These are phyloP conservation scores for Poeciliopsis retropinna DNA, from an alignment of 2,113 vertebrate species.

Conservation along the genomic window DNA sequence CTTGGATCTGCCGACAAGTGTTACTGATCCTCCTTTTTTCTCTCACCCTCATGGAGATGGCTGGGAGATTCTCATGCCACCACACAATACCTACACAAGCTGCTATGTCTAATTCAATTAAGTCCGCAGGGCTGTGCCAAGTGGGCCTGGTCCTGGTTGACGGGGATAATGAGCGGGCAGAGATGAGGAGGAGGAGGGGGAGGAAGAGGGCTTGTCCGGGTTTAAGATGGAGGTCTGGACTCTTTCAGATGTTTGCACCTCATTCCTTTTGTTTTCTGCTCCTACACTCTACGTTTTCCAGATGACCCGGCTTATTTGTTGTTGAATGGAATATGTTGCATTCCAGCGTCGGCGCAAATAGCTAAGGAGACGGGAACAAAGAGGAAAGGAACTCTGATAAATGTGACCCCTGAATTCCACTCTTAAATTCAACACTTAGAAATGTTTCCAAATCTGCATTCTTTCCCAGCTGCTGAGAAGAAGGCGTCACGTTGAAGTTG, in stretches of 20 bases:
- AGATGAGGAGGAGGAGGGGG: conserved; percentile 57
- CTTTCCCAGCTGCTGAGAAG: conserved; percentile 53
- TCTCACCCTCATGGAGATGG: conserved; percentile 66
- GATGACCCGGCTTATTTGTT: conserved; percentile 68
- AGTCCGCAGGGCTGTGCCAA: conserved; percentile 81
- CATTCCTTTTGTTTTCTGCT: conserved; percentile 51
- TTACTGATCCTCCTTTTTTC: conserved; percentile 67
- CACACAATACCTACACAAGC: conserved; percentile 82
- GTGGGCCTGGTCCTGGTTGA: conserved; percentile 75
- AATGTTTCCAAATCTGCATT: conserved; percentile 45
- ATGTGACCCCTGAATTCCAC: conserved; percentile 53
- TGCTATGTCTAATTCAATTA: conserved; percentile 88
- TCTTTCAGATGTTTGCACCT: conserved; percentile 72
- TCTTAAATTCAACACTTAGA: conserved; percentile 41
- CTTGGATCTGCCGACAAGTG: conserved; percentile 81
- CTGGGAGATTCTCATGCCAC: conserved; percentile 80
- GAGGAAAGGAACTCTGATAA: conserved; percentile 55
- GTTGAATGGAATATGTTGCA: conserved; percentile 73
- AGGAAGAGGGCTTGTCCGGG: conserved; percentile 40
- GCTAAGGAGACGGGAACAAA: conserved; percentile 55
- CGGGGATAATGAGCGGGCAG: conserved; percentile 80
- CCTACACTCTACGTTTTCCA: conserved; percentile 68
- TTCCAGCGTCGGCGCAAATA: conserved; percentile 66
- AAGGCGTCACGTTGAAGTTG: conserved; percentile 36
- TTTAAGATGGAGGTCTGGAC: conserved; percentile 33